These are phyloP conservation scores for Mallotus villosus DNA, from an alignment of 2,797 vertebrate genomes.

Conservation along the genomic window DNA sequence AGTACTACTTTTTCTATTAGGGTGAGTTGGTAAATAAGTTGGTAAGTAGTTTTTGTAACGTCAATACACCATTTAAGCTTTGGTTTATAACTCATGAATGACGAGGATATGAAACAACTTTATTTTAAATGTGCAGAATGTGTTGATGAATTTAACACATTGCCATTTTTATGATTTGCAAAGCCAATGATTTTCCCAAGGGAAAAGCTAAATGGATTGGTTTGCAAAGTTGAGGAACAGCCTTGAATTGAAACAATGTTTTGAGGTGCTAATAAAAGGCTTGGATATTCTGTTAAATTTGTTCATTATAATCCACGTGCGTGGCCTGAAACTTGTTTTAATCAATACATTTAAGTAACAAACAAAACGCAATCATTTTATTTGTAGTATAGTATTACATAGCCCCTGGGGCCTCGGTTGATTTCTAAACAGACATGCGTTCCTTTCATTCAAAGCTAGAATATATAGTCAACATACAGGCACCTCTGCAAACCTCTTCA, in stretches of 20 bases:
- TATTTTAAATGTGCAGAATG: too few relatives aligned
- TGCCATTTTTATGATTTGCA: too few relatives aligned
- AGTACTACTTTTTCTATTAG: neutral
- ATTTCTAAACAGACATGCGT: neutral
- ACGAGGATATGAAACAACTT: too few relatives aligned
- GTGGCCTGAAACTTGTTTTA: too few relatives aligned
- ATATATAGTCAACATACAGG: neutral
- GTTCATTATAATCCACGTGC: too few relatives aligned
- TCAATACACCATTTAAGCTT: too few relatives aligned
- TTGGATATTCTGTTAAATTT: neutral
- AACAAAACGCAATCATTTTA: neutral
- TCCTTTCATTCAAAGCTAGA: neutral
- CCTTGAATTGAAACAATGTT: neutral
- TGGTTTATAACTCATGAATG: too few relatives aligned
- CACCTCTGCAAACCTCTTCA: too few relatives aligned
- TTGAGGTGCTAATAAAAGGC: conserved; percentile 3
- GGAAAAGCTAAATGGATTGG: neutral
- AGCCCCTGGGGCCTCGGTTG: neutral
- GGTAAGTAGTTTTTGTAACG: neutral
- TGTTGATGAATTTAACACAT: too few relatives aligned
- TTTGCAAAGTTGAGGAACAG: neutral
- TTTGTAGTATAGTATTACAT: neutral
- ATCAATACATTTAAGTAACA: too few relatives aligned
- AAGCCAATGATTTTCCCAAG: neutral
- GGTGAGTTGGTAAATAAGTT: neutral